Base-by-base conservation (phyloP, 2,888 invertebrate genomes). In the Eudasyphora cyanicolor region DNA sequence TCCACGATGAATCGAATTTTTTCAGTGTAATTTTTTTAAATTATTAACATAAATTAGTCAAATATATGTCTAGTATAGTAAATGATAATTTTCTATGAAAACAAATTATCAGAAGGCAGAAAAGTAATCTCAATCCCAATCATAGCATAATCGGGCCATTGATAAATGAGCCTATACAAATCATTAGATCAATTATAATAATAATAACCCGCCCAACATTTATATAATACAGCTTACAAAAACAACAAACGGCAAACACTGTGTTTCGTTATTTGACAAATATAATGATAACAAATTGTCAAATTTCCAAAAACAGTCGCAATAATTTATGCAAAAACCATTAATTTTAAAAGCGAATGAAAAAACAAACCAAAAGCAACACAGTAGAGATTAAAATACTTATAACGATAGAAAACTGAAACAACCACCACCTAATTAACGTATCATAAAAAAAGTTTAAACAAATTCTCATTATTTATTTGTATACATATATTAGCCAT, bases 381-480 rank as follows among this genome's bases (percentile, higher is more conserved):
- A 17, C 35, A 62, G n/a, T 14, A 27, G 14, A 57, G 24, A 27
- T 57, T 32, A 12, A 60, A 57, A 27, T 27, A 12, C 2, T 12
- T 10, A 19, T 21, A 27, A n/a, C 42, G 29, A 42, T 21, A 42
- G 29, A 67, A 49, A 67, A 70, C 29, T 45, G 24, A 29, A 35
- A 42, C 54, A 75, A 76, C 79, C 74, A 79, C 62, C 79, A 82
- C 24, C 73, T 82, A 82, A 79, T 82, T 82, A 84, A 84, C 54
- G 82, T 79, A 76, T 84, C 60, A 76, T 79, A 76, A 74, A 84
- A 76, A 24, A 19, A 8, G 5, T 32, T 73, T 62, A 76, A 76
- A 76, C 76, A 82, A 84, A 84, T 82, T 79, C 64, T 35, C 35
- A 57, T 75, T 78, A 67, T 35, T 67, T 35, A 67, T 42, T 42